Evolutionary conservation across 2,888 invertebrate genomes (phyloP).

Genomic region (Sarcophaga caerulescens): DNA sequence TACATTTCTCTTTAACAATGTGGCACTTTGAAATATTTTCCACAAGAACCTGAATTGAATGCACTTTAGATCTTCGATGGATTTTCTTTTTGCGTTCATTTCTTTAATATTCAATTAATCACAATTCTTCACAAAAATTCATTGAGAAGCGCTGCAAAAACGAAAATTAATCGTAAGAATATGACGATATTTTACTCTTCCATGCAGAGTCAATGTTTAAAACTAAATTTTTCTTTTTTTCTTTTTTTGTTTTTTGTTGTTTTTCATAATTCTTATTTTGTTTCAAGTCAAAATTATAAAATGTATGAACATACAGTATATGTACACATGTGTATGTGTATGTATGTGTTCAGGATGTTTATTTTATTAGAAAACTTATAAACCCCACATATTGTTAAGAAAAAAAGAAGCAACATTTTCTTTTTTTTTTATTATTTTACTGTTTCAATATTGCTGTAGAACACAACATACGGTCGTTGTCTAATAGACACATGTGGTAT

Average conservation of each 20-base stretch:
- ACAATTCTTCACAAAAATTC: background rate
- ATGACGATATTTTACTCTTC: too few species aligned
- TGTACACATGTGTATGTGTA: background rate
- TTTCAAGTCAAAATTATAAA: too few species aligned
- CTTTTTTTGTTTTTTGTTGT: too few species aligned
- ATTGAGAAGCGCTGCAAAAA: background rate
- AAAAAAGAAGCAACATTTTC: too few species aligned
- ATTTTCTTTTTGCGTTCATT: background rate
- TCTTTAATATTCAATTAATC: background rate
- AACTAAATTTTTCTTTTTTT: too few species aligned
- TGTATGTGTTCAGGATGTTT: background rate
- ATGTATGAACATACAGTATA: background rate
- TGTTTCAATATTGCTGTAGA: background rate
- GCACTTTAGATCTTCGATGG: slow-evolving; percentile 20
- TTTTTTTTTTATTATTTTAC: too few species aligned
- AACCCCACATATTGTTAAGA: too few species aligned
- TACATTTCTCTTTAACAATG: slow-evolving; percentile 18
- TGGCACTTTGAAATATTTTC: slow-evolving; percentile 32
- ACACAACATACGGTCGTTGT: slow-evolving; percentile 40
- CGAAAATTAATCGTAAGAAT: too few species aligned
- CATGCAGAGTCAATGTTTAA: too few species aligned
- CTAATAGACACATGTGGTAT: slow-evolving; percentile 47
- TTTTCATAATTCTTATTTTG: too few species aligned
- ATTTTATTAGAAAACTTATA: too few species aligned
- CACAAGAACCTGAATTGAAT: background rate